Evolutionary conservation across 2,113 vertebrate genomes (phyloP).

Genomic region (Apodemus sylvaticus): DNA sequence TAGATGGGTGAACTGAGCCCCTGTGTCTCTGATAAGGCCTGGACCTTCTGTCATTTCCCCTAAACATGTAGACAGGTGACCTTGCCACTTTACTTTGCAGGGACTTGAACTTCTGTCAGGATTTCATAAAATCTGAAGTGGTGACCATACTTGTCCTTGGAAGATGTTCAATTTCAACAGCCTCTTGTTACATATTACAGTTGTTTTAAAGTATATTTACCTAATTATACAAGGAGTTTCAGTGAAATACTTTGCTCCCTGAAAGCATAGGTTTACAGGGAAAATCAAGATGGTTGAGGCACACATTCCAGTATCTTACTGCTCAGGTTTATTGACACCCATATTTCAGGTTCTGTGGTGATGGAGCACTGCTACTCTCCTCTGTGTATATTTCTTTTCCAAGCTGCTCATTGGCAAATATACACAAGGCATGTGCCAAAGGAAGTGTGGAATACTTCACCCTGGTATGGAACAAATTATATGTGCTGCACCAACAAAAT

Average conservation of each 20-base stretch:
- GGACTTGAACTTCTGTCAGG: neutral
- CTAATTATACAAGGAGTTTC: neutral
- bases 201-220: neutral
- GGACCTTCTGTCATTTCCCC: neutral
- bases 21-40: too few species aligned
- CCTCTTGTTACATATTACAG: neutral
- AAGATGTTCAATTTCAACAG: neutral
- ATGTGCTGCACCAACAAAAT: neutral
- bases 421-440: accelerated
- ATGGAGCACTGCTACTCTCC: neutral
- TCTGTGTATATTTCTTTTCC: neutral
- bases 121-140: neutral
- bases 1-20: neutral
- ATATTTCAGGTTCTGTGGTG: neutral
- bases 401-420: neutral
- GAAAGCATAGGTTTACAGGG: neutral
- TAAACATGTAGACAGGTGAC: too few species aligned
- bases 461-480: neutral
- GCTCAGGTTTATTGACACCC: neutral
- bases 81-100: neutral
- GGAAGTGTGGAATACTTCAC: neutral
- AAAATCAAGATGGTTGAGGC: neutral
- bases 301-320: too few species aligned
- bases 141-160: neutral
- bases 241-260: neutral